phyloP scores from a whole-genome alignment of 37 sponge, comb jelly and placozoan species.

The Tethya wilhelma region DNA sequence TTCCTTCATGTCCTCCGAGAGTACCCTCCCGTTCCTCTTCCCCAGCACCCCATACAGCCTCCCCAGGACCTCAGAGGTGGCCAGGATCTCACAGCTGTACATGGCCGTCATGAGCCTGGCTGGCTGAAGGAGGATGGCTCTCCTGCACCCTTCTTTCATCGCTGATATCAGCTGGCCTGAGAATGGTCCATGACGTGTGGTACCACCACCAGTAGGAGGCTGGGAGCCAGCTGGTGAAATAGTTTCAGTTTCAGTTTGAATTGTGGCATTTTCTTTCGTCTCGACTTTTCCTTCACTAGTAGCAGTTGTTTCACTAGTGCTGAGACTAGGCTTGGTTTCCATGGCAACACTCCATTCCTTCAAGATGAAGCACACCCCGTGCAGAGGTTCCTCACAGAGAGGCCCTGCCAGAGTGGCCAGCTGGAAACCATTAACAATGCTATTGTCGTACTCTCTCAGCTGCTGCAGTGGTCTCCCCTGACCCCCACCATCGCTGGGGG shows the following conservation, averaged over 20 bases:
- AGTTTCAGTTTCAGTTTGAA: too few species aligned
- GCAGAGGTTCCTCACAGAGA: slow-evolving; percentile 96
- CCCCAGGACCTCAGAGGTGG: slow-evolving; percentile 94
- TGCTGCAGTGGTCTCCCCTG: too few species aligned
- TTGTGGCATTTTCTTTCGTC: not conserved
- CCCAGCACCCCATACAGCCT: slow-evolving; percentile 89
- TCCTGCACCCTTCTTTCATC: slow-evolving; percentile 89
- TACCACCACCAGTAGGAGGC: not conserved
- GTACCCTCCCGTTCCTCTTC: slow-evolving; percentile 79
- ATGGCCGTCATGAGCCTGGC: slow-evolving; percentile 91
- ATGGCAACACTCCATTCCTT: slow-evolving; percentile 60
- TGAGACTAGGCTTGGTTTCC: not conserved
- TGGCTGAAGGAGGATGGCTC: slow-evolving; percentile 85
- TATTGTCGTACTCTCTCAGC: slow-evolving; percentile 74
- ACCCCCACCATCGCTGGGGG: not conserved
- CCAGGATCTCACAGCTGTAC: slow-evolving; percentile 92
- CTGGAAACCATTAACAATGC: slow-evolving; percentile 93
- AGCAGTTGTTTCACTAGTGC: not conserved
- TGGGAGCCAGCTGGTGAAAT: not conserved
- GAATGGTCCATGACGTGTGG: slow-evolving; percentile 49
- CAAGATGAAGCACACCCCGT: slow-evolving; percentile 82
- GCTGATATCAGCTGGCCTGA: slow-evolving; percentile 97
- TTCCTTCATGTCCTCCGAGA: slow-evolving; percentile 89
- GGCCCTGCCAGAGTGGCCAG: slow-evolving; percentile 94
- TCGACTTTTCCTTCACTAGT: not conserved